These are phyloP conservation scores for Geodia barretti DNA, from an alignment of 37 sponge, comb jelly and placozoan genomes.

Conservation along the genomic window DNA sequence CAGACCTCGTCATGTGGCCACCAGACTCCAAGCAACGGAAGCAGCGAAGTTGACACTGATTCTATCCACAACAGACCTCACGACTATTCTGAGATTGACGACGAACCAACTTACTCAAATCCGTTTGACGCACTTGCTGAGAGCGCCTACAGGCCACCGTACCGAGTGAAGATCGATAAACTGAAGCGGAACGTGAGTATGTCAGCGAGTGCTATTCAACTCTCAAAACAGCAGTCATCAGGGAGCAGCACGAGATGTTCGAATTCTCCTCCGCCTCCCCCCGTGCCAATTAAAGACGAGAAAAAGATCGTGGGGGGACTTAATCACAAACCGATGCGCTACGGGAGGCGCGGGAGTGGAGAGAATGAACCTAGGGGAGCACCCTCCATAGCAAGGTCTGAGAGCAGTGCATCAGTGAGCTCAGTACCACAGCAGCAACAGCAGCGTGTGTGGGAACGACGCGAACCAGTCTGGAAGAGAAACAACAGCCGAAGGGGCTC, in stretches of 20 bases:
- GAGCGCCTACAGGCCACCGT: not conserved
- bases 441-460: too few relatives aligned
- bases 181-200: not conserved
- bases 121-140: slow-evolving; percentile 49
- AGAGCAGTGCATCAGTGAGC: not conserved
- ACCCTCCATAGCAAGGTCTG: too few relatives aligned
- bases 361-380: not conserved
- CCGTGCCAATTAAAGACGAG: slow-evolving; percentile 1
- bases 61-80: not conserved
- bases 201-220: not conserved
- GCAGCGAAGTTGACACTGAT: not conserved
- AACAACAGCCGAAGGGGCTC: not conserved
- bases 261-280: not conserved
- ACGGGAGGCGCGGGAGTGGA: not conserved
- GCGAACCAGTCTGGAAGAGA: not conserved
- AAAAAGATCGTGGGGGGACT: too few relatives aligned
- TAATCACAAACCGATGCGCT: not conserved
- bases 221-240: not conserved
- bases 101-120: slow-evolving; percentile 39
- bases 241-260: not conserved
- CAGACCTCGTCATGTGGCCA: not conserved
- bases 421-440: not conserved
- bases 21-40: too few relatives aligned
- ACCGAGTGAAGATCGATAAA: not conserved
- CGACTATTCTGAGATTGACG: not conserved